phyloP scores from a whole-genome alignment of 2,113 vertebrate species.

The Emydura subglobosa region DNA sequence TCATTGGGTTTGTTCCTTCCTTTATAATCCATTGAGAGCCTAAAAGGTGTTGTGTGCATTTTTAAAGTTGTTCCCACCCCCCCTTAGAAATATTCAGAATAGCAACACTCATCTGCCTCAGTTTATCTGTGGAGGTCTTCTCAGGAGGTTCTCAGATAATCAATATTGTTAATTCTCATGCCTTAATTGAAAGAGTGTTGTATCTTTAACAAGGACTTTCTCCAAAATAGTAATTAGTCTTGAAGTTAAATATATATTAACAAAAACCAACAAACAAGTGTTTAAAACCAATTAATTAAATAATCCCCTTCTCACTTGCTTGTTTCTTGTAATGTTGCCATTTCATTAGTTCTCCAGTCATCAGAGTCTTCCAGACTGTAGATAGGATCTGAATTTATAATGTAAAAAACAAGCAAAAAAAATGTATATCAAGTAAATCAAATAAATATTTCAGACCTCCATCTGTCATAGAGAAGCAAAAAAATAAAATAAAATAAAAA shows the following conservation, averaged over 20 bases:
- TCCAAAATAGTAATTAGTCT: neutral
- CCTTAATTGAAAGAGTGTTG: neutral
- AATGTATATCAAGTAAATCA: neutral
- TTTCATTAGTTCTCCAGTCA: neutral
- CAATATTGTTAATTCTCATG: neutral
- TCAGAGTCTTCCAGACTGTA: accelerated
- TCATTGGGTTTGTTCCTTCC: neutral
- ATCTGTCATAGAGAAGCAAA: neutral
- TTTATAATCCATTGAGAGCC: neutral
- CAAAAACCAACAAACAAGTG: neutral
- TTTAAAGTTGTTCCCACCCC: neutral
- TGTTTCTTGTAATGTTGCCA: accelerated
- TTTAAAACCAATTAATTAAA: neutral
- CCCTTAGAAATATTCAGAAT: neutral
- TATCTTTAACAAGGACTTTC: neutral
- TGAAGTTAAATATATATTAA: neutral
- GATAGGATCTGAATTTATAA: neutral
- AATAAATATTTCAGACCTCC: neutral
- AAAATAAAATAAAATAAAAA: neutral
- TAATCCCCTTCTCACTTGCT: neutral
- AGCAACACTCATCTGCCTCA: neutral
- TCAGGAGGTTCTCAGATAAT: neutral
- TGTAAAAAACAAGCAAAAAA: neutral
- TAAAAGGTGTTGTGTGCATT: neutral
- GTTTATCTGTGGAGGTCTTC: neutral